phyloP scores from a whole-genome alignment of 2,888 invertebrate species.

The Nemoura dubitans region DNA sequence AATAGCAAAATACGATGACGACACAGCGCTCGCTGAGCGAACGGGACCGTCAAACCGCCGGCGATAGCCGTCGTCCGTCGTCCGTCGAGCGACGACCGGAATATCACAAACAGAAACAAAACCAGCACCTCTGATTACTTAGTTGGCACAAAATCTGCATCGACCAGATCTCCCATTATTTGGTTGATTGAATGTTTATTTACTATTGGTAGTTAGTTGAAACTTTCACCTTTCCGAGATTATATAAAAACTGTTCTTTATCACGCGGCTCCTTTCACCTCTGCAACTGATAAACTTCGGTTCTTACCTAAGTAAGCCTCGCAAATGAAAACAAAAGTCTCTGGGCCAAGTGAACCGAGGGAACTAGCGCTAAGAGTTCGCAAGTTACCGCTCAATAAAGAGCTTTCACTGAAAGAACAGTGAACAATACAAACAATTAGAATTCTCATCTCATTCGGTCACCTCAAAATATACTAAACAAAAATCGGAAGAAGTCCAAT shows the following conservation, averaged over 20 bases:
- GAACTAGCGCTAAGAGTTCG: not conserved
- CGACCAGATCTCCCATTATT: not conserved
- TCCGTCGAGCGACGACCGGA: not conserved
- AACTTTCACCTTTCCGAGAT: not conserved
- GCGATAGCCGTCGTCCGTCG: not conserved
- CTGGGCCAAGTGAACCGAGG: not conserved
- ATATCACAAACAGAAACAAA: not conserved
- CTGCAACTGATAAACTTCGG: not conserved
- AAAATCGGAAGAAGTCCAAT: too few species aligned
- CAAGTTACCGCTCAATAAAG: not conserved
- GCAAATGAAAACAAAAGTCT: not conserved
- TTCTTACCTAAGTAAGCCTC: not conserved
- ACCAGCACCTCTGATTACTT: not conserved
- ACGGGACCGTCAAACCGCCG: not conserved
- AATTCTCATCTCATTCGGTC: not conserved
- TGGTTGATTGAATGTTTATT: not conserved
- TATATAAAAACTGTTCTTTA: not conserved
- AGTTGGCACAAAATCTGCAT: not conserved
- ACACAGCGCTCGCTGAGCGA: too few species aligned
- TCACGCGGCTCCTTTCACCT: not conserved
- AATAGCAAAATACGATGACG: not conserved
- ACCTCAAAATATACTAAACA: not conserved
- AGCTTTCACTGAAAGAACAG: not conserved
- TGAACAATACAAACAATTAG: not conserved
- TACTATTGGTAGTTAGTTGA: not conserved